These are phyloP conservation scores for Bos javanicus DNA, from an alignment of 2,113 vertebrate species.

Conservation along the genomic window DNA sequence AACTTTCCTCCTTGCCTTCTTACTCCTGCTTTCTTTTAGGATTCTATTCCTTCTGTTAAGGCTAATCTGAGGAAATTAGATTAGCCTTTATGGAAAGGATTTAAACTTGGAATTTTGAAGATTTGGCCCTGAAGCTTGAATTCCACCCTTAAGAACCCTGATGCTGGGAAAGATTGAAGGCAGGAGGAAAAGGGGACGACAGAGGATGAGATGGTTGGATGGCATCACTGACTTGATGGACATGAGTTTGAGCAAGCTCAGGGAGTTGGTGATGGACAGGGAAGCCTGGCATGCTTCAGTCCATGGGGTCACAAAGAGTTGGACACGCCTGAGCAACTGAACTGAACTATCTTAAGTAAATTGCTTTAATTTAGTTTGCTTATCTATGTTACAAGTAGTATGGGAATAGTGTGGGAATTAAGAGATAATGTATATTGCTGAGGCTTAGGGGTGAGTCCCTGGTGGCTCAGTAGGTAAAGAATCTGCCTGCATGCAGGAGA, in stretches of 20 bases:
- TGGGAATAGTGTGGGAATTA: slow-evolving; percentile 7
- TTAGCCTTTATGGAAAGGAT: background rate
- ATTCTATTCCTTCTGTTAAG: background rate
- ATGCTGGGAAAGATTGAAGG: background rate
- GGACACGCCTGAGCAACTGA: background rate
- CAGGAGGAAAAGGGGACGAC: background rate
- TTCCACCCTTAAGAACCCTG: background rate
- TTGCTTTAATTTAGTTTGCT: background rate
- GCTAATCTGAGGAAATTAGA: background rate
- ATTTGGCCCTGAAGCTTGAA: background rate
- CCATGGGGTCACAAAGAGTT: background rate
- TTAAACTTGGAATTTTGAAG: slow-evolving; percentile 10
- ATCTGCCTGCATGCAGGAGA: background rate
- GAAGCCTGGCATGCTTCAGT: background rate
- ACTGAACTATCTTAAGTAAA: background rate
- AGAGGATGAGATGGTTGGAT: background rate
- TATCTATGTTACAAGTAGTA: background rate
- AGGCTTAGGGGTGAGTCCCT: background rate
- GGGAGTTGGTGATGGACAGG: background rate
- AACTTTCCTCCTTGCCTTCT: background rate
- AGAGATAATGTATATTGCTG: background rate
- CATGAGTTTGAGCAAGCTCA: background rate
- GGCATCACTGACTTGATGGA: background rate
- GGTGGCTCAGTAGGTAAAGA: background rate
- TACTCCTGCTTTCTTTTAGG: background rate